Evolutionary conservation across 2,797 vertebrate genomes (phyloP).

Genomic region (Pitangus sulphuratus): DNA sequence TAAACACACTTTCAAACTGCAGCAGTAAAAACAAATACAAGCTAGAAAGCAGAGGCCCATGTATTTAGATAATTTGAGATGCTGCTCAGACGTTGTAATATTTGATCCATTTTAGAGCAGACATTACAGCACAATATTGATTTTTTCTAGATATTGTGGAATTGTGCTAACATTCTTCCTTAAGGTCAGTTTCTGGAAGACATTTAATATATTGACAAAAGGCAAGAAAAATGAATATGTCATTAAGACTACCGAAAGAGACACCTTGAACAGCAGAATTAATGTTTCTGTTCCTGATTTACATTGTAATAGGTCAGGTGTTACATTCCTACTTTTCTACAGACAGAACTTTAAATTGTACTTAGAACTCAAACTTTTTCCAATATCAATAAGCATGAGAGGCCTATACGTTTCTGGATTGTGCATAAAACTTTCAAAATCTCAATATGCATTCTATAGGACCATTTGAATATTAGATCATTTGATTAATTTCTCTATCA

Average conservation of each 20-base stretch:
- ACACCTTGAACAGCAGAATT: neutral
- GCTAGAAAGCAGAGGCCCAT: neutral
- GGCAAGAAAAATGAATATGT: neutral
- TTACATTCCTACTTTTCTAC: neutral
- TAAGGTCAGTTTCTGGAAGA: neutral
- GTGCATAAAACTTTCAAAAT: neutral
- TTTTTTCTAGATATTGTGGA: neutral
- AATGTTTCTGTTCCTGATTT: neutral
- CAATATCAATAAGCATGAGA: neutral
- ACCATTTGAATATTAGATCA: neutral
- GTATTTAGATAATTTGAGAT: neutral
- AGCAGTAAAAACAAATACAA: neutral
- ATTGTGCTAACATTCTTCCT: neutral
- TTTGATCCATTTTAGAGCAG: neutral
- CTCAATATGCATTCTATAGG: neutral
- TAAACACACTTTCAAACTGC: neutral
- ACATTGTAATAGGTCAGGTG: neutral
- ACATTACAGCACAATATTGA: neutral
- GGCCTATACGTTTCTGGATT: neutral
- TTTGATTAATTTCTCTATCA: neutral
- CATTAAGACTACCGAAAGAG: neutral
- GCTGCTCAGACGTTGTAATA: neutral
- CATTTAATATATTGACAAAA: neutral
- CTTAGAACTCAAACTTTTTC: neutral
- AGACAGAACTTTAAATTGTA: neutral